Base-by-base conservation (phyloP, 2,113 vertebrate genomes). In the Corythornis vintsioides region DNA sequence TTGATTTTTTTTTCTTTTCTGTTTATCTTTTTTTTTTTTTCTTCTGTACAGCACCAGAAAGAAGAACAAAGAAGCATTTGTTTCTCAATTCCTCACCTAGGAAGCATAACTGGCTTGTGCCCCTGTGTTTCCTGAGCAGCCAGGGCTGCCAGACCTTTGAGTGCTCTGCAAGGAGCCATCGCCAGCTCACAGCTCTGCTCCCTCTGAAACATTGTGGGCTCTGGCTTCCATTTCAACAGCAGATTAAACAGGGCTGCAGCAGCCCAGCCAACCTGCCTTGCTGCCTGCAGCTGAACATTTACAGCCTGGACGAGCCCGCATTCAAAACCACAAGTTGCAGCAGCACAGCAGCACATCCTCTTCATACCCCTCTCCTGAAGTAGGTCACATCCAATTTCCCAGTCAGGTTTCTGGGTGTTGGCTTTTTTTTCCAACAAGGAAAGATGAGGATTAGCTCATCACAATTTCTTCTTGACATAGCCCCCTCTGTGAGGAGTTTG, bases 41-140 rank as follows among this genome's bases (percentile, higher is more conserved):
- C 43, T 56, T 60, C 17, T 1, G 3, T 63, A n/a, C n/a, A 26
- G 69, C 61, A 48, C 45, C 64, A 24, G 3, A 60, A 66, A 82
- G 28, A 64, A 81, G 82, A 77, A 95, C 86, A 94, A 94, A 83
- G 85, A 19, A 77, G 64, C 25, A 17, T 63, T 88, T 95, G 79
- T 93, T 89, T 43, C 81, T 64, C 28, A 33, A 65, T 81, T 81
- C 66, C 70, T 75, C 73, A 48, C 77, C 77, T 74, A 81, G 70
- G 80, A 71, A 90, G 61, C 42, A 9, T 45, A 71, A 88, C 65
- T 42, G 53, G 77, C 70, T 95, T 3, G 0, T 90, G 77, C 77
- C 61, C 25, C 88, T 0, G 0, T 21, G 59, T 19, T 83, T 66
- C 89, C 92, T 67, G 80, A 0, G 0, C 59, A 88, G 83, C 60